Evolutionary conservation across 1,140 invertebrate species (phyloP), one percentile per base, ranked within the genome.

Genomic region (Pseudomyrmex dendroicus): DNA sequence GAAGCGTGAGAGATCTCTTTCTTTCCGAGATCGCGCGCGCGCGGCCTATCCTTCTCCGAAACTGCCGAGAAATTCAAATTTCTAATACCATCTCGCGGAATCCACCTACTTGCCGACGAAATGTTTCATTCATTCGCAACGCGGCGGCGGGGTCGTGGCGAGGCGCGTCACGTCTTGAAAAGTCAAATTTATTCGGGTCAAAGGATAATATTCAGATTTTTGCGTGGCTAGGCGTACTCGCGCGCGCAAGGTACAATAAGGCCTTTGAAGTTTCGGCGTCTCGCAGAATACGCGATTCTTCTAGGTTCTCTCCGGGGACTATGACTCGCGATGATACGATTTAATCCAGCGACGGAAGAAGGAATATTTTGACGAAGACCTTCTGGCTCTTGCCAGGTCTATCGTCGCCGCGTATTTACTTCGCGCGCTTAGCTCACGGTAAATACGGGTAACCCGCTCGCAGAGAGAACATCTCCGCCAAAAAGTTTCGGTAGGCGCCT

Each of bases 71-170:
- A 86, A 83, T 87, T 87, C 67, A 78, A 87, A 87, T 86, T 35
- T 87, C 62, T 87, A 87, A 87, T 84, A 67, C 56, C 17, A 77
- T 54, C 46, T 15, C n/a, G 56, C 15, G 7, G 20, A 61, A 86
- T 86, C 77, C 52, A 63, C 70, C 82, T 85, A 67, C n/a, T 4
- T 7, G 3, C 46, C 44, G 4, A 56, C 52, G 66, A 86, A 86
- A 87, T 86, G 86, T 87, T 87, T 87, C 86, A 86, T 87, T 86
- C 86, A 83, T 87, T 35, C 56, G 46, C 44, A 35, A 35, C n/a
- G 54, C 35, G 8, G 54, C 7, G 56, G 35, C 7, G 56, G 35
- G 35, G 35, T 35, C 17, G 22, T 57, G 20, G 10, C 35, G 35
- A 54, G 50, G 9, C 22, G 17, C 54, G 44, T 2, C 52, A 4